Evolutionary conservation across 2,888 invertebrate genomes (phyloP), one percentile per base, ranked within the genome.

Genomic region (Euphydryas editha): DNA sequence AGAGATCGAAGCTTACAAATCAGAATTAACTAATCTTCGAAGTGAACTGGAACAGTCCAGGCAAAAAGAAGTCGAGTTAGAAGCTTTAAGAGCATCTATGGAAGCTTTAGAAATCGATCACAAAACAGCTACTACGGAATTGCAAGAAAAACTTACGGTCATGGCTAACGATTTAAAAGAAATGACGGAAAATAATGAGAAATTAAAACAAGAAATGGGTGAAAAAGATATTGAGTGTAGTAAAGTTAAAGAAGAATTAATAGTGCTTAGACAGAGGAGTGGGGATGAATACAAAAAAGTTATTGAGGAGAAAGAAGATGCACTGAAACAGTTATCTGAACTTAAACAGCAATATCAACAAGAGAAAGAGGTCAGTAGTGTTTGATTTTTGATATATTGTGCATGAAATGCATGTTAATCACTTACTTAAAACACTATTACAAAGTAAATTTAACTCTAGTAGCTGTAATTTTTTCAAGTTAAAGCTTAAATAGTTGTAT

Each of bases 41-140:
- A 76, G 76, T 39, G 92, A 92, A 65, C 74, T 92, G 37, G 92
- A 93, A 78, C 89, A 91, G 58, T 85, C 94, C 0, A 93, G 94
- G 72, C 94, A 94, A 74, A 90, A 94, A 71, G 94, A 94, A 75
- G 82, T 86, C 10, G 93, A 86, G 73, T 78, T 93, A 74, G 86
- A 88, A 75, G 86, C 90, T 46, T 74, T 94, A 51, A 86, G 86
- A 74, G 88, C 87, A 51, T 85, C 83, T 8, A 87, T 88, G 84
- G 90, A 88, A 79, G 86, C 83, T 18, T 79, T 87, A 79, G 90
- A 84, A 81, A 90, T 91, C 73, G 91, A 92, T 79, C 87, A 92
- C 62, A 87, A 85, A 76, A 88, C 92, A 1, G 84, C 85, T 11
- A 82, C 82, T 37, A 83, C 85, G 13, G 91, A 92, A 74, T 87